A percentile compares a stretch with the other conserved stretches of the same genome.
Evolutionary conservation across 2,888 invertebrate species (phyloP).

Genomic region (Thereva unica): DNA sequence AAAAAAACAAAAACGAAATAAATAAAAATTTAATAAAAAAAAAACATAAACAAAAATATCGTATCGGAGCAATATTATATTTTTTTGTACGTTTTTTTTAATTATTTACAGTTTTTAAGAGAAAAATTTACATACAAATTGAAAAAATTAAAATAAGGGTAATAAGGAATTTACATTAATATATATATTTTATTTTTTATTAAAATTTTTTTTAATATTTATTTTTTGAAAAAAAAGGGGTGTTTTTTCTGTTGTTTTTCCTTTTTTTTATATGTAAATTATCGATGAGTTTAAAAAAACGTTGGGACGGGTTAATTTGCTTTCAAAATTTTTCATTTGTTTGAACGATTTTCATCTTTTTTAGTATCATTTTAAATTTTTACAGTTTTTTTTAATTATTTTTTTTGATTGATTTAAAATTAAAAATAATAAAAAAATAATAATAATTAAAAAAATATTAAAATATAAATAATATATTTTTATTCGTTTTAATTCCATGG

Average conservation of each 20-base stretch:
- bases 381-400: background rate
- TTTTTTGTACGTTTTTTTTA: constrained; percentile 3
- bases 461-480: too few relatives aligned
- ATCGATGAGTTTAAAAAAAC: constrained; percentile 45
- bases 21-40: too few relatives aligned
- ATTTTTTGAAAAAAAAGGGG: constrained; percentile 32
- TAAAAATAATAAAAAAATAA: too few relatives aligned
- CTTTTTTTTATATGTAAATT: constrained; percentile 43
- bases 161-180: too few relatives aligned
- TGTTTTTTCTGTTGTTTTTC: constrained; percentile 41
- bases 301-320: constrained; percentile 59
- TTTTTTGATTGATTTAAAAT: too few relatives aligned
- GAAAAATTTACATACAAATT: too few relatives aligned
- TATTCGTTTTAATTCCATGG: too few relatives aligned
- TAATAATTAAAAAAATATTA: too few relatives aligned
- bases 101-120: background rate
- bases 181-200: constrained; percentile 40
- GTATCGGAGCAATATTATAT: too few relatives aligned
- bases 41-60: too few relatives aligned
- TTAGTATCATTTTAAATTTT: background rate
- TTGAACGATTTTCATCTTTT: constrained; percentile 49
- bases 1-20: too few relatives aligned
- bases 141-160: too few relatives aligned
- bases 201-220: constrained; percentile 43
- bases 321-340: constrained; percentile 46